Evolutionary conservation across 1,140 invertebrate species (phyloP).

Genomic region (Penaeus chinensis): DNA sequence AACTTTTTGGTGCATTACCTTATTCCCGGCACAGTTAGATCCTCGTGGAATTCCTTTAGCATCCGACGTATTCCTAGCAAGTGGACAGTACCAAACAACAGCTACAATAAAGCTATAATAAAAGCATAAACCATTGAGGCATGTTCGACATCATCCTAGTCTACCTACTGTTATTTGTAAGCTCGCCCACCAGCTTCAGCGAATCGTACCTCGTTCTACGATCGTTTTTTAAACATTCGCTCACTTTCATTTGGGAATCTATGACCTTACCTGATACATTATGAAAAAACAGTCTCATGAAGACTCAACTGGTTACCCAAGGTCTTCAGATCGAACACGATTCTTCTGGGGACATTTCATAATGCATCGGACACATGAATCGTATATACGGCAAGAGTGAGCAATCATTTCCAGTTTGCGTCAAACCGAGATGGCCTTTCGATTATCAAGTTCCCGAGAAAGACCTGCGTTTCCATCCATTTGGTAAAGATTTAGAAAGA

Average conservation of each 20-base stretch:
- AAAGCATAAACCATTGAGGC: background rate
- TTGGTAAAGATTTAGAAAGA: conserved; percentile 23
- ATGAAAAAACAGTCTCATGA: conserved; percentile 5
- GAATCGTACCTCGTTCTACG: background rate
- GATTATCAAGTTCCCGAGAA: conserved; percentile 37
- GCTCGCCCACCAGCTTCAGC: too few relatives aligned
- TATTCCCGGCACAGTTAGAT: too few relatives aligned
- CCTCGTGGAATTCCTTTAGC: too few relatives aligned
- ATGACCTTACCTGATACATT: background rate
- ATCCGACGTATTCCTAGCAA: too few relatives aligned
- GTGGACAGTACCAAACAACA: background rate
- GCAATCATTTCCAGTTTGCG: conserved; percentile 28
- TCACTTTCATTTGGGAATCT: background rate
- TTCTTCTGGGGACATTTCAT: conserved; percentile 22
- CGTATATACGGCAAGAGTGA: conserved; percentile 5
- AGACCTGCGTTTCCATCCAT: conserved; percentile 11
- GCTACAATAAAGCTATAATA: background rate
- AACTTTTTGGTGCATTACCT: too few relatives aligned
- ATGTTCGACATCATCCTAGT: background rate
- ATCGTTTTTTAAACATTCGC: background rate
- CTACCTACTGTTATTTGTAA: conserved; percentile 21
- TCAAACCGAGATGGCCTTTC: conserved; percentile 29
- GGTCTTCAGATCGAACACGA: conserved; percentile 29
- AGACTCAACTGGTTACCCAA: conserved; percentile 9
- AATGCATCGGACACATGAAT: conserved; percentile 22